phyloP scores from a whole-genome alignment of 2,888 invertebrate species.

The Neoascia interrupta region DNA sequence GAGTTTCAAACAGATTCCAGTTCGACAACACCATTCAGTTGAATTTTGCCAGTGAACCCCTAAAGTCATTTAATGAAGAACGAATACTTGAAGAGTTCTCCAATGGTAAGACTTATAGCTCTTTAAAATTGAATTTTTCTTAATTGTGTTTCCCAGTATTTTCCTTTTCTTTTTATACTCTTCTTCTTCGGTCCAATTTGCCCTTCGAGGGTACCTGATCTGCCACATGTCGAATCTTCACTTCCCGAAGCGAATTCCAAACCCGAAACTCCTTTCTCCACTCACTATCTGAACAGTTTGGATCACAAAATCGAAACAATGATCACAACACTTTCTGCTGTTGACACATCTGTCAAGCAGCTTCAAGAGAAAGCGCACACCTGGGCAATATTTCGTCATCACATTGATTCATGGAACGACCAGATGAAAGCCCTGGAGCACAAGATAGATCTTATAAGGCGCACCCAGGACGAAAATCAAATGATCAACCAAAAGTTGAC shows the following conservation, averaged over 20 bases:
- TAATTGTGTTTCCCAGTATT: no score
- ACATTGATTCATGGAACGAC: conserved; percentile 81
- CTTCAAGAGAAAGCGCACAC: conserved; percentile 81
- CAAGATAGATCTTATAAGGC: conserved; percentile 80
- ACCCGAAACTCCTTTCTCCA: conserved; percentile 21
- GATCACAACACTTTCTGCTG: conserved; percentile 76
- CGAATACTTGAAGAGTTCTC: background rate
- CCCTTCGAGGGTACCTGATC: conserved; percentile 28
- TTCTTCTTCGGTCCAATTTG: conserved; percentile 28
- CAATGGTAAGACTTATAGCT: conserved; percentile 16
- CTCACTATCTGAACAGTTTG: conserved; percentile 70
- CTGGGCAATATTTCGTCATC: conserved; percentile 81
- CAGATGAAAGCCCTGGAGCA: conserved; percentile 80
- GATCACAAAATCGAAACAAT: conserved; percentile 79
- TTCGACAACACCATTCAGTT: conserved; percentile 23
- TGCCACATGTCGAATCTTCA: background rate
- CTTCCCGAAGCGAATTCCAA: conserved; percentile 15
- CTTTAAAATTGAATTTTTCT: background rate
- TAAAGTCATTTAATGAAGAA: conserved; percentile 11
- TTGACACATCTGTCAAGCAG: conserved; percentile 80
- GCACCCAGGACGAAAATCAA: conserved; percentile 74
- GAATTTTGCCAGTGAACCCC: conserved; percentile 11
- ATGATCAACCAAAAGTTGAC: conserved; percentile 74
- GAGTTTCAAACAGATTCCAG: background rate
- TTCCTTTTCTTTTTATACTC: conserved; percentile 22